Percentiles rank a stretch among this genome's conserved stretches.
phyloP scores from a whole-genome alignment of 64 coral and sea anemone genomes.

The Dendrophyllia cribrosa region DNA sequence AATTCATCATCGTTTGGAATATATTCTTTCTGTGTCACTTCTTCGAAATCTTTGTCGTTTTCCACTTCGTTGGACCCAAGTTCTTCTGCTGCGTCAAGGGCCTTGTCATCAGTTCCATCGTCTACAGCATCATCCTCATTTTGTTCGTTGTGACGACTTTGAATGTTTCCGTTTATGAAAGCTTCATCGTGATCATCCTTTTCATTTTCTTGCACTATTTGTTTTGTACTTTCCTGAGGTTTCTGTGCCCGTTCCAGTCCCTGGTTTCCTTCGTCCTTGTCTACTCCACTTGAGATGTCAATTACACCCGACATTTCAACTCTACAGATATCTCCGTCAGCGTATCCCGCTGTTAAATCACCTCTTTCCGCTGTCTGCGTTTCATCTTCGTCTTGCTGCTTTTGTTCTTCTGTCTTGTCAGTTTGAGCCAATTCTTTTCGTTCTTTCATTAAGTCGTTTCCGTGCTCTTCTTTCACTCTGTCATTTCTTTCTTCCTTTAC shows the following conservation, averaged over 20 bases:
- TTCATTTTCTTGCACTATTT: not conserved
- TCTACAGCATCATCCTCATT: not conserved
- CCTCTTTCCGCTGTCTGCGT: not conserved
- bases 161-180: too few relatives aligned
- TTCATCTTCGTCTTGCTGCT: slow-evolving; percentile 8
- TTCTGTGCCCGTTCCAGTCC: not conserved
- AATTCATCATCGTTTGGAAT: not conserved
- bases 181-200: not conserved
- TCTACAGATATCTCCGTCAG: not conserved
- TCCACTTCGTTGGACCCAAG: not conserved
- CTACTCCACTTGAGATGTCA: not conserved
- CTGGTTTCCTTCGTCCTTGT: not conserved
- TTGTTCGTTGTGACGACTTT: too few relatives aligned
- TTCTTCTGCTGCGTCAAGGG: not conserved
- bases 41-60: not conserved
- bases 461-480: not conserved
- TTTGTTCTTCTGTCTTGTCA: not conserved
- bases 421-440: not conserved
- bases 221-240: not conserved
- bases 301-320: not conserved
- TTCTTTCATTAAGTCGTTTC: not conserved
- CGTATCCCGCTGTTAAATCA: not conserved
- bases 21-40: not conserved
- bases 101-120: not conserved
- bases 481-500: not conserved